Conservation (phyloP, 2,113 vertebrate genomes). For the Daphoenositta chrysoptera region DNA sequence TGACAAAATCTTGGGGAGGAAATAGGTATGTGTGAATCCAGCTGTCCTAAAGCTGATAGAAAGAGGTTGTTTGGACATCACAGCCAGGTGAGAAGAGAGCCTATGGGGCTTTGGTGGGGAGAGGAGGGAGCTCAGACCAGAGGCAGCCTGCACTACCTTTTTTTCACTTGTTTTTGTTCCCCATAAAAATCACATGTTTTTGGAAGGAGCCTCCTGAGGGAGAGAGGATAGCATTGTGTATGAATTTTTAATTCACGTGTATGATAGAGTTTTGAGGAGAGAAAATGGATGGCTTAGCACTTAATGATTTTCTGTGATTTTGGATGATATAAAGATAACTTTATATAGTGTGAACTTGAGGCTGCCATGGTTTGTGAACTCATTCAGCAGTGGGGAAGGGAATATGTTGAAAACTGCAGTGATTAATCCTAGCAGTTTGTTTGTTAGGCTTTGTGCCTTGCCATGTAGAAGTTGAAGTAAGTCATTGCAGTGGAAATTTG, state of each 20-base stretch:
- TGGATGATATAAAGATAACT: neutral
- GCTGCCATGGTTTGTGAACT: neutral
- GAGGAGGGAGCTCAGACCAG: neutral
- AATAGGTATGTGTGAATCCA: neutral
- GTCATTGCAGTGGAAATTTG: neutral
- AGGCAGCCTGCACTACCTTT: neutral
- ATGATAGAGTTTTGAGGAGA: neutral
- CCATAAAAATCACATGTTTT: neutral
- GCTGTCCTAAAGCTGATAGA: neutral
- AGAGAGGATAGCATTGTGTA: neutral
- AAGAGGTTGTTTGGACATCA: neutral
- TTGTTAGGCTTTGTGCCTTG: neutral
- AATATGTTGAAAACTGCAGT: neutral
- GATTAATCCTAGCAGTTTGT: neutral
- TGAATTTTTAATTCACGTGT: neutral
- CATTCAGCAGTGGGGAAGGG: neutral
- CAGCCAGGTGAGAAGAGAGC: neutral
- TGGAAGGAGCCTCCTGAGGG: neutral
- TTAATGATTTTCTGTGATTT: neutral
- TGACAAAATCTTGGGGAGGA: neutral
- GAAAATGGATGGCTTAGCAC: neutral
- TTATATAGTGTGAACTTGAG: neutral
- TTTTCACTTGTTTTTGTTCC: neutral
- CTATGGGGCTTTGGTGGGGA: neutral
- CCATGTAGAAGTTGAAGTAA: neutral